A percentile compares a stretch with the other conserved stretches of the same genome.
Conservation (phyloP, 2,888 invertebrate species). For the Andricus quercusramuli region DNA sequence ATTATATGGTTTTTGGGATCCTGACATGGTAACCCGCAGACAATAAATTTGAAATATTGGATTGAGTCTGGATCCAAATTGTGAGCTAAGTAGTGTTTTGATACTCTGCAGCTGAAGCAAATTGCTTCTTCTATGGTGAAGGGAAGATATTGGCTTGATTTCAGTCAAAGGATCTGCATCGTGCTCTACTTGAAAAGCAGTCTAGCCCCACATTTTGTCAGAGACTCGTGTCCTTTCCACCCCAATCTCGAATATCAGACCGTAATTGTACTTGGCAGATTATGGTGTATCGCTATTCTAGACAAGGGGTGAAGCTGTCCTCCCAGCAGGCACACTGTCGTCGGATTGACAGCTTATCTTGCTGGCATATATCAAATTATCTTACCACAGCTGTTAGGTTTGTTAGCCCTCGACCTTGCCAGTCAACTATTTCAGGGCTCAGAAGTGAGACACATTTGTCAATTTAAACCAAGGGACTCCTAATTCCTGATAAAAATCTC, state of each 20-base stretch:
- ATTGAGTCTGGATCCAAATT: neutral
- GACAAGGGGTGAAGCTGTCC: conserved; percentile 3
- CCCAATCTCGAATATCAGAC: neutral
- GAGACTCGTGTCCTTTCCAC: neutral
- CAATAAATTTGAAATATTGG: neutral
- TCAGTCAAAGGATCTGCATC: neutral
- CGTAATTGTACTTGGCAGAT: neutral
- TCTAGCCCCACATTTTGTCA: neutral
- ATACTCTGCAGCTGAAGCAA: neutral
- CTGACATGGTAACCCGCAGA: no score
- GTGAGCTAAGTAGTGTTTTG: neutral
- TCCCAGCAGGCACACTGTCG: conserved; percentile 40
- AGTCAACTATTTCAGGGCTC: neutral
- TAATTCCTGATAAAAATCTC: neutral
- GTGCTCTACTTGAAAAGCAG: neutral
- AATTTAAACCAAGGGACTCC: neutral
- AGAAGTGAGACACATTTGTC: neutral
- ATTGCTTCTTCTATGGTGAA: neutral
- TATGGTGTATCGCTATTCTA: neutral
- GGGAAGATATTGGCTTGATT: neutral
- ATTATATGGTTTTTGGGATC: no score
- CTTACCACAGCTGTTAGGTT: conserved; percentile 56
- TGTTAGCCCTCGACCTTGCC: conserved; percentile 54
- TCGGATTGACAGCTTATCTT: conserved; percentile 64
- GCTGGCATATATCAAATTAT: conserved; percentile 60